These are phyloP conservation scores for Trinorchestia longiramus DNA, from an alignment of 1,140 invertebrate genomes.

Conservation along the genomic window DNA sequence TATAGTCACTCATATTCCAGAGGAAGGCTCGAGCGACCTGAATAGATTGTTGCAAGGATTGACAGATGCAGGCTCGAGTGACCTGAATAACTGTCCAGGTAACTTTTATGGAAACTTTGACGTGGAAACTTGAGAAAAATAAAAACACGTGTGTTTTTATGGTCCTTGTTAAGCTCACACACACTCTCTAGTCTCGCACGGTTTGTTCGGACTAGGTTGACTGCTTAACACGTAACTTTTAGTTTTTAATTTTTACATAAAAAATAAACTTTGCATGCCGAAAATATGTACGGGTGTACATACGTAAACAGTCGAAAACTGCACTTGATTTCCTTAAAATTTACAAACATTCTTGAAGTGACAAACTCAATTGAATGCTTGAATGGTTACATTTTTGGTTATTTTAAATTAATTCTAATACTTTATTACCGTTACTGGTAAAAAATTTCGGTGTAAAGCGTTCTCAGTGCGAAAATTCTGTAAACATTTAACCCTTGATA, in stretches of 20 bases:
- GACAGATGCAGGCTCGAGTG: neutral
- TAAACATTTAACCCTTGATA: too few relatives aligned
- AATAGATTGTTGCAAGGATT: neutral
- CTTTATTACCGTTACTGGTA: too few relatives aligned
- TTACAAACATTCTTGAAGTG: too few relatives aligned
- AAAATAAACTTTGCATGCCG: neutral
- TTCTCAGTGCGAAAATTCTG: too few relatives aligned
- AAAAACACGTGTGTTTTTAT: neutral
- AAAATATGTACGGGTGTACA: neutral
- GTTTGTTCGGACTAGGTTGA: neutral
- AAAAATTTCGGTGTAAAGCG: too few relatives aligned
- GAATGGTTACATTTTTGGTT: too few relatives aligned
- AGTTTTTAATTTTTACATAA: neutral
- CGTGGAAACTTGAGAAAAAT: neutral
- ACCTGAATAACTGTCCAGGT: neutral
- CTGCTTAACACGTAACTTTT: neutral
- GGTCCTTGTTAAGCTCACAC: neutral
- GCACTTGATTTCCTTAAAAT: too few relatives aligned
- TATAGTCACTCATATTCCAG: too few relatives aligned
- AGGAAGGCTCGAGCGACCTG: neutral
- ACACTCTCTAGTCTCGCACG: neutral
- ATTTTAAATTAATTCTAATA: too few relatives aligned
- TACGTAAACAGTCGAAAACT: too few relatives aligned
- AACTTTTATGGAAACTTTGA: neutral
- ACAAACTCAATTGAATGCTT: too few relatives aligned